Conservation (phyloP, 2,113 vertebrate species). For the Progne subis region DNA sequence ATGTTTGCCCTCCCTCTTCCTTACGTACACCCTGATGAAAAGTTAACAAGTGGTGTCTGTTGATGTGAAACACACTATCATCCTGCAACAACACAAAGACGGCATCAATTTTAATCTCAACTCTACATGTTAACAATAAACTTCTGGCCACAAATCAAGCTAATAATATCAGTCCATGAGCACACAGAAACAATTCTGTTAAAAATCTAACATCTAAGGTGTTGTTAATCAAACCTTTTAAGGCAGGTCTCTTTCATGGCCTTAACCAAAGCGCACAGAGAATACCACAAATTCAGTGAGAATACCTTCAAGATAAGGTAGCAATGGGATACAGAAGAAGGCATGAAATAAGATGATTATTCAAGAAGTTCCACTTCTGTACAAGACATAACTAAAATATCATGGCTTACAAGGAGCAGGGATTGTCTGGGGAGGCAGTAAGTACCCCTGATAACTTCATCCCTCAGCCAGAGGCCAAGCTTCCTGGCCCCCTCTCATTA, state of each 20-base stretch:
- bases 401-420: not conserved
- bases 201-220: not conserved
- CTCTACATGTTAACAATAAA: not conserved
- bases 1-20: not conserved
- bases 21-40: not conserved
- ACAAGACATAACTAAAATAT: not conserved
- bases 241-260: not conserved
- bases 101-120: not conserved
- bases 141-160: not conserved
- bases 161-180: not conserved
- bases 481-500: not conserved
- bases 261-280: not conserved
- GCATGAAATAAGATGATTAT: not conserved
- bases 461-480: conserved; percentile 1
- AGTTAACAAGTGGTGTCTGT: not conserved
- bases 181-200: not conserved
- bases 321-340: not conserved
- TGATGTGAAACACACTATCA: not conserved
- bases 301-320: not conserved
- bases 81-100: not conserved
- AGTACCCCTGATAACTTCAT: not conserved
- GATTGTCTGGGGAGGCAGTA: not conserved
- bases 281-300: not conserved
- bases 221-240: not conserved
- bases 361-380: not conserved